phyloP scores from a whole-genome alignment of 2,113 vertebrate species.

The Chloebia gouldiae region DNA sequence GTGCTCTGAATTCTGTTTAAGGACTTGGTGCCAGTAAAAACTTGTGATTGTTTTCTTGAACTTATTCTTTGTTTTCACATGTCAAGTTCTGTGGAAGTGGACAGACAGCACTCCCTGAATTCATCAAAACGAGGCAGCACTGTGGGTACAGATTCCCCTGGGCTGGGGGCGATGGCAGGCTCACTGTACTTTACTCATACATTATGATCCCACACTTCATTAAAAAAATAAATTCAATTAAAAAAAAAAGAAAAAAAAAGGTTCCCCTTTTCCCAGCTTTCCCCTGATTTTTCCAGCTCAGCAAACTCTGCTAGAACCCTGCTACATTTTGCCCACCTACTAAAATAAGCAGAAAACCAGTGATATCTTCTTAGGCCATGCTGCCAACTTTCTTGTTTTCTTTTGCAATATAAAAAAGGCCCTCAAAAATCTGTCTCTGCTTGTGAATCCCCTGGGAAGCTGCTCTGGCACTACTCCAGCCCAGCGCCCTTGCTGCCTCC shows the following conservation, averaged over 20 bases:
- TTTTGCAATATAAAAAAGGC: background rate
- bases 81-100: background rate
- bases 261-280: background rate
- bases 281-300: background rate
- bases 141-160: fast-evolving
- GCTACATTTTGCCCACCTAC: background rate
- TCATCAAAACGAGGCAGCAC: background rate
- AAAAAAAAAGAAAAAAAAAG: background rate
- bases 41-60: background rate
- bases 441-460: background rate
- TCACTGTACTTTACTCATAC: background rate
- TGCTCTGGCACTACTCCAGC: background rate
- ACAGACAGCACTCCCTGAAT: background rate
- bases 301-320: background rate
- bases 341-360: background rate
- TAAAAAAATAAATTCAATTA: background rate
- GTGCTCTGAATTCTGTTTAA: background rate
- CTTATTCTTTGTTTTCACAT: background rate
- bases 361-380: background rate
- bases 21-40: background rate
- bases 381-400: background rate
- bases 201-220: background rate
- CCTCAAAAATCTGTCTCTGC: background rate
- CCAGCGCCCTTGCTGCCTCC: background rate
- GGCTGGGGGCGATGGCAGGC: fast-evolving